Conservation (phyloP, 2,113 vertebrate genomes). For the Rhinolophus sinicus region DNA sequence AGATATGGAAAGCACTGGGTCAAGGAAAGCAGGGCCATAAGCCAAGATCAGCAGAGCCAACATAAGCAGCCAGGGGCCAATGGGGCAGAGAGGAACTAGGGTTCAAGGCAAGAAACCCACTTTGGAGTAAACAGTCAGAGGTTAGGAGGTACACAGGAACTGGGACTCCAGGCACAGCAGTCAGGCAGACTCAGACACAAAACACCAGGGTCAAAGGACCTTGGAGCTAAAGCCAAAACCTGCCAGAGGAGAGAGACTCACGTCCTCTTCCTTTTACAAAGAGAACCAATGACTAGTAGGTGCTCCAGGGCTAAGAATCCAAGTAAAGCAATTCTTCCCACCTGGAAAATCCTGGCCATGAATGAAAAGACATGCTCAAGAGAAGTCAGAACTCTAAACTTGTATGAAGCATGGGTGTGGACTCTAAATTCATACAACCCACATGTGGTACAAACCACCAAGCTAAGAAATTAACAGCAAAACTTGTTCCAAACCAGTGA, state of each 20-base stretch:
- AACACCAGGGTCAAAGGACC: not conserved
- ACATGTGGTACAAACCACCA: not conserved
- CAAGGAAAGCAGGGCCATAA: constrained; percentile 63
- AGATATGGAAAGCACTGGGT: constrained; percentile 48
- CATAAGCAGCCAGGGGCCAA: constrained; percentile 40
- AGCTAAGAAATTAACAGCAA: constrained; percentile 48
- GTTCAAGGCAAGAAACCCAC: constrained; percentile 57
- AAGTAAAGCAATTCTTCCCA: not conserved
- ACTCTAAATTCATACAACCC: not conserved
- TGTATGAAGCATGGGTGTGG: not conserved
- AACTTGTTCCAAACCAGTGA: not conserved
- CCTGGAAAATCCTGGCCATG: not conserved
- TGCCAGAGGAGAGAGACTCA: not conserved
- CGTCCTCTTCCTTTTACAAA: not conserved
- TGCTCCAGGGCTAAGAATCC: not conserved
- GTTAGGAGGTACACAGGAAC: constrained; percentile 28
- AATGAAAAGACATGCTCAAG: constrained; percentile 5
- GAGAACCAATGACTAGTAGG: not conserved
- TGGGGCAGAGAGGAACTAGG: constrained; percentile 27
- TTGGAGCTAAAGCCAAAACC: constrained; percentile 3
- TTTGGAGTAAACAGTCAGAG: constrained; percentile 20
- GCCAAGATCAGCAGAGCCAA: constrained; percentile 61
- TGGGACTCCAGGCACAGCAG: not conserved
- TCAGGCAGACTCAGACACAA: not conserved
- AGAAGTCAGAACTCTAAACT: constrained; percentile 5